A percentile compares a stretch with the other conserved stretches of the same genome.
Conservation (phyloP, 2,888 invertebrate species). For the Capitulum mitella region DNA sequence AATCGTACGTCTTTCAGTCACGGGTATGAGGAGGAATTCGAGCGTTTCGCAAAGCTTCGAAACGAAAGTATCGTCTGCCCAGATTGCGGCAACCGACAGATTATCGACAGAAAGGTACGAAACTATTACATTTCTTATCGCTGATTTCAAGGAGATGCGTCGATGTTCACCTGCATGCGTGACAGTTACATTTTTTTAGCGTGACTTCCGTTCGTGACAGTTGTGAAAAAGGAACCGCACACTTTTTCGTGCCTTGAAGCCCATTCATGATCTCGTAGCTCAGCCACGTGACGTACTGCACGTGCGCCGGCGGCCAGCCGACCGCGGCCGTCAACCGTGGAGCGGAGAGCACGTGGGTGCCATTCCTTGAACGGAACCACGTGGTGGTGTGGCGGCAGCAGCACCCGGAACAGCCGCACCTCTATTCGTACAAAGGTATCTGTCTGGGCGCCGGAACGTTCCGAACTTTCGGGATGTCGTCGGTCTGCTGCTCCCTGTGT, state of each 20-base stretch:
- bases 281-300: constrained; percentile 32
- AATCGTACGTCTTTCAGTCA: no score
- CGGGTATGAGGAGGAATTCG: constrained; percentile 48
- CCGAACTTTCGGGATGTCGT: no score
- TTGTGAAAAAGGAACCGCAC: no score
- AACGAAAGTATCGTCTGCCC: constrained; percentile 51
- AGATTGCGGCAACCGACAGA: constrained; percentile 47
- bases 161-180: no score
- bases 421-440: constrained; percentile 68
- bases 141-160: no score
- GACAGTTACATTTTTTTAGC: no score
- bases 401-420: constrained; percentile 52
- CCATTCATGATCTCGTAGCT: no score
- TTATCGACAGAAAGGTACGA: constrained; percentile 42
- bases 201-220: no score
- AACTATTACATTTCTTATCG: no score
- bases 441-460: no score
- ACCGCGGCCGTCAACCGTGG: constrained; percentile 27
- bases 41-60: constrained; percentile 51
- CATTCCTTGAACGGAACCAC: constrained; percentile 69
- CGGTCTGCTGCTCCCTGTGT: no score
- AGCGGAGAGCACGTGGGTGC: constrained; percentile 52
- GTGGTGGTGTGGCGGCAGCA: constrained; percentile 73
- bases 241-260: no score
- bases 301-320: constrained; percentile 32